Evolutionary conservation across 1,140 invertebrate genomes (phyloP).

Genomic region (Cydia pomonella): DNA sequence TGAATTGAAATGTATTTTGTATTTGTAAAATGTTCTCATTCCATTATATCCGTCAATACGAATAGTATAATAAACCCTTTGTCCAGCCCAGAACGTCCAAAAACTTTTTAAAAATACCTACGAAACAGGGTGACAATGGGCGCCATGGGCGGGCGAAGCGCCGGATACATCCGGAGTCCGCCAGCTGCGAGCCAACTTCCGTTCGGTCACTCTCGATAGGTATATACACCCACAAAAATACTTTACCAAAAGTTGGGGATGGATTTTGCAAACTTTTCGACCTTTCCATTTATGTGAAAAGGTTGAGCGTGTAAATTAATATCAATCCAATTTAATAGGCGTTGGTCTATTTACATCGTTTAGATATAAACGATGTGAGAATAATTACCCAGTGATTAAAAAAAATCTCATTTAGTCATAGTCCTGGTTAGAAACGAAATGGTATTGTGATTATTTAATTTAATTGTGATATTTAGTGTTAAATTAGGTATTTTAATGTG

Average conservation of each 20-base stretch:
- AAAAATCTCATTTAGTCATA: too few relatives aligned
- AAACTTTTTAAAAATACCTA: constrained; percentile 28
- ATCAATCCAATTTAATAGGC: neutral
- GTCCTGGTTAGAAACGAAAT: too few relatives aligned
- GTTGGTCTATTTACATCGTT: neutral
- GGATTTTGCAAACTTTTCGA: neutral
- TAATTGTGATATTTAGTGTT: too few relatives aligned
- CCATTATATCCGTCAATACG: neutral
- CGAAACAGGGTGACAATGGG: constrained; percentile 16
- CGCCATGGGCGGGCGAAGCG: constrained; percentile 5
- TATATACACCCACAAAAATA: constrained; percentile 13
- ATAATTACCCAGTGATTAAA: too few relatives aligned
- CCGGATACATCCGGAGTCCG: constrained; percentile 26
- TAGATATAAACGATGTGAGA: too few relatives aligned
- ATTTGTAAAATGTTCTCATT: too few relatives aligned
- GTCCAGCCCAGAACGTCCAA: neutral
- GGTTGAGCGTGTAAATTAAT: neutral
- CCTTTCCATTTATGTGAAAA: neutral
- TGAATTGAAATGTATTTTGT: too few relatives aligned
- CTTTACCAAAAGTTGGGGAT: neutral
- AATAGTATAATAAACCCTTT: neutral
- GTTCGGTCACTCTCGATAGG: constrained; percentile 25
- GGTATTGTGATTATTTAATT: too few relatives aligned
- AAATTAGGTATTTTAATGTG: too few relatives aligned
- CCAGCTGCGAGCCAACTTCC: constrained; percentile 25